These are phyloP conservation scores for Steinernema khuongi DNA, from an alignment of 1,140 invertebrate genomes.

Conservation along the genomic window DNA sequence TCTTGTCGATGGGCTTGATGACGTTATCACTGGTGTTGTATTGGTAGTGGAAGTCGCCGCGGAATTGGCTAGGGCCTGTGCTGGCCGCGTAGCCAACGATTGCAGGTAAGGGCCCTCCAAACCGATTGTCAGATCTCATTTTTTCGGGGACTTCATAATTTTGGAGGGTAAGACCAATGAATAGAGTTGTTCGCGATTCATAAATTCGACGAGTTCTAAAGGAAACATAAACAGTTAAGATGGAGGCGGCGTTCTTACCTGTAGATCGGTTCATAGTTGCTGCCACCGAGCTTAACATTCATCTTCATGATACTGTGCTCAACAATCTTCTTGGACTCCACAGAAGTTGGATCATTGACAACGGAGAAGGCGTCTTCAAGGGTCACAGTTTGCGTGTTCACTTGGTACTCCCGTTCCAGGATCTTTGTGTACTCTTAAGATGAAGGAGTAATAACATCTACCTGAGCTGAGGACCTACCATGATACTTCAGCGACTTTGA, in stretches of 20 bases:
- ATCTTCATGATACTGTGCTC: background rate
- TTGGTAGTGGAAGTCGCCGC: background rate
- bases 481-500: background rate
- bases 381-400: background rate
- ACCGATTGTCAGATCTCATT: background rate
- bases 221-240: background rate
- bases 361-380: background rate
- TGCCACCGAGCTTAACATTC: background rate
- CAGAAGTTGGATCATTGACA: background rate
- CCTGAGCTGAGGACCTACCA: too few species aligned
- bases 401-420: constrained; percentile 1
- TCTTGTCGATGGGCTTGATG: background rate
- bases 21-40: background rate
- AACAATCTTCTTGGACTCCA: background rate
- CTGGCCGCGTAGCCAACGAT: background rate
- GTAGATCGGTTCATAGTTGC: too few species aligned
- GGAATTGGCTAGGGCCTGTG: background rate
- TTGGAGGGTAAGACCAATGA: background rate
- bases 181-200: too few species aligned
- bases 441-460: too few species aligned
- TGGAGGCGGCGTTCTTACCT: background rate
- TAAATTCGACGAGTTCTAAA: background rate
- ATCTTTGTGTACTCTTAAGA: background rate
- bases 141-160: background rate
- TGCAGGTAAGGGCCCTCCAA: background rate